Evolutionary conservation across 2,888 invertebrate species (phyloP), one percentile per base, ranked within the genome.

Genomic region (Pheosia tremula): DNA sequence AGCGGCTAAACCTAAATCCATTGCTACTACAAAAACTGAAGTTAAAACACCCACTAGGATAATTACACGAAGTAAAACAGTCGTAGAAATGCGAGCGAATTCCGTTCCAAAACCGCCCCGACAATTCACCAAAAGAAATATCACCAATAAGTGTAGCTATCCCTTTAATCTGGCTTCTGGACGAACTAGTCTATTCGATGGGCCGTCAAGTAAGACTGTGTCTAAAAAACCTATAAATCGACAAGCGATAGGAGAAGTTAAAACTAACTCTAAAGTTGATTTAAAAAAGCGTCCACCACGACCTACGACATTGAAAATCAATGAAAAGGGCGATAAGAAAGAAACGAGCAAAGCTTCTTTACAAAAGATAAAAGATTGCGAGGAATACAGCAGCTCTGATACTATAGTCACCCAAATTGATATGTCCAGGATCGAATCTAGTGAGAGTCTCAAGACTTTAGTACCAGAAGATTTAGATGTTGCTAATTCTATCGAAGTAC

Each of bases 321-420:
- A 84, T 54, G 91, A 86, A n/a, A 87, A 85, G 71, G 82, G 80
- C 0, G 86, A 84, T 64, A 87, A 87, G 60, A 80, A 77, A 59
- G 87, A 88, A 59, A 87, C 81, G 47, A 62, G 59, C 0, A 86
- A 82, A 53, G 62, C 77, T 8, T 59, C 79, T 9, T 79, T 91
- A 54, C 87, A 87, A 61, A 87, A 90, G 43, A 80, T 82, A 11
- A 91, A 91, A 72, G 87, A 88, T 64, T 86, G 75, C 38, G 88
- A 90, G 47, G 88, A 89, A 65, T 94, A 94, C 43, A 94, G 95
- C 77, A 95, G 95, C 53, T 89, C 94, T 0, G 95, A 95, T 79
- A 95, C 95, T 0, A 85, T 95, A 36, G 93, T 94, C 0, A 84
- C 89, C 9, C 90, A 89, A 70, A 82, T 91, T 4, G 89, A 93